These are phyloP conservation scores for Troides aeacus DNA, from an alignment of 2,888 invertebrate species.

Conservation along the genomic window DNA sequence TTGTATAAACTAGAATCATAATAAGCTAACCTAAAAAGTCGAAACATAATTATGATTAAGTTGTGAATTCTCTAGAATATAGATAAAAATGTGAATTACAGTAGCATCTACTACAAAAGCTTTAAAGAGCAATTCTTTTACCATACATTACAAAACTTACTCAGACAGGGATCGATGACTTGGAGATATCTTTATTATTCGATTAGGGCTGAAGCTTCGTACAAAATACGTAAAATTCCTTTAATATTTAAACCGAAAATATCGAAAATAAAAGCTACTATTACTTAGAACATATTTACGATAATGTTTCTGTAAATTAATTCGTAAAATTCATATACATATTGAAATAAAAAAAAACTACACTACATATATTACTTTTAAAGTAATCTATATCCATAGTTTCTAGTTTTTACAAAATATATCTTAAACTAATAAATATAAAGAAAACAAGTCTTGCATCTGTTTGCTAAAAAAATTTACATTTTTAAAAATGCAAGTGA, in stretches of 20 bases:
- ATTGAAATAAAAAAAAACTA: too few species aligned
- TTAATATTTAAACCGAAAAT: background rate
- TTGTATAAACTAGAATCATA: too few species aligned
- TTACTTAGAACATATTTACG: background rate
- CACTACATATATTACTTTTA: too few species aligned
- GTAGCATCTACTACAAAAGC: background rate
- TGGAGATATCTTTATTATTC: background rate
- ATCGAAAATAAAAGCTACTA: background rate
- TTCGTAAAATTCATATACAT: too few species aligned
- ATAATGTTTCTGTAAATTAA: too few species aligned
- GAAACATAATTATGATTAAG: background rate
- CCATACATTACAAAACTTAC: background rate
- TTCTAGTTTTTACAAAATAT: too few species aligned
- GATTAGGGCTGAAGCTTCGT: background rate
- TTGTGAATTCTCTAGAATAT: background rate
- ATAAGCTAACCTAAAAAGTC: background rate
- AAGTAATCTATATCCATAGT: too few species aligned
- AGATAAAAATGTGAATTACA: background rate
- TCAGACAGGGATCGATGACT: conserved; percentile 1
- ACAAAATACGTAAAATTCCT: background rate
- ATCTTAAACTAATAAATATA: too few species aligned
- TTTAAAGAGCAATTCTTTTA: conserved; percentile 4
- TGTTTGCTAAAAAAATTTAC: too few species aligned
- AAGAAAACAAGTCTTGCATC: too few species aligned
- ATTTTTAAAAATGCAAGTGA: too few species aligned